Evolutionary conservation across 2,113 vertebrate species (phyloP), one percentile per base, ranked within the genome.

Genomic region (Ariopsis seemanni): DNA sequence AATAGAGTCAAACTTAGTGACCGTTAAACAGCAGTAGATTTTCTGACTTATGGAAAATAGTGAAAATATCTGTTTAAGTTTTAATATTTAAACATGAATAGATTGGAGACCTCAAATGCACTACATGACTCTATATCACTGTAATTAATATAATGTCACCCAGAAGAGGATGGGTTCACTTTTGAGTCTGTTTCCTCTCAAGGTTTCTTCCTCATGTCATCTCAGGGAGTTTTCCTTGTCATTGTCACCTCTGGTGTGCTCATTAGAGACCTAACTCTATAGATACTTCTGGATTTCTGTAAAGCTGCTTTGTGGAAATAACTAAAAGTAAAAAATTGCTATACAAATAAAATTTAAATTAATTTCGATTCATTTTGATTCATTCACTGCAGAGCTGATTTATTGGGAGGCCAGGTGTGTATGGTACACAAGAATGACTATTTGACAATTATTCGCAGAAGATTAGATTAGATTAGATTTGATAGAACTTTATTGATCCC

Each of bases 291-390:
- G 2, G 18, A 22, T 75, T 74, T 74, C 42, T 50, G 71, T 74
- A 22, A 77, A 77, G 22, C 74, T 77, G 58, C 80, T 63, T 63
- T 82, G 15, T 82, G 20, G n/a, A 82, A 48, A 48, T 20, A 42
- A 34, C 27, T n/a, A 81, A 58, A 81, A 5, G 0, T 74, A 10
- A 27, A 27, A 27, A 34, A 18, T 6, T 42, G 7, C 6, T 18
- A 42, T n/a, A 65, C 11, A 27, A 27, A 30, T 69, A 65, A 65
- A 65, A 30, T 42, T 5, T 0, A 50, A 69, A 34, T 11, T 1
- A 50, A 77, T 20, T 74, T 34, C 42, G 4, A 42, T 42, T 42
- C 42, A 42, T 42, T 42, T 42, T 42, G 42, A 42, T 42, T 42
- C 42, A 42, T 42, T 42, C 14, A 30, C 18, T 48, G 2, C 71